Evolutionary conservation across 2,888 invertebrate species (phyloP), one percentile per base, ranked within the genome.

Genomic region (Diloba caeruleocephala): DNA sequence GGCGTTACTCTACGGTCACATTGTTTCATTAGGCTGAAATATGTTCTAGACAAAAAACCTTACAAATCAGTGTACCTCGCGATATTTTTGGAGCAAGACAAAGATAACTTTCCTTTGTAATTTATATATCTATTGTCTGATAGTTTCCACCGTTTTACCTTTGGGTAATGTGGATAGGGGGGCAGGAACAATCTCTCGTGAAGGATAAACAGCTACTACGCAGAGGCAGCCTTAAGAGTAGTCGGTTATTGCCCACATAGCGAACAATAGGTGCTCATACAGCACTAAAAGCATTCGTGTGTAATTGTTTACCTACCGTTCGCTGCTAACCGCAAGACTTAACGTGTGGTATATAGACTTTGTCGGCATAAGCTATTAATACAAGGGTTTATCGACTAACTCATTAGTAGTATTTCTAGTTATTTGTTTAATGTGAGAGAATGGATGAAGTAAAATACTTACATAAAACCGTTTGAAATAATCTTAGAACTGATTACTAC

Each of bases 231-330:
- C 74, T 75, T 75, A 74, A 49, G 60, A 71, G 55, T 60, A 66
- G 56, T 60, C 64, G 70, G 71, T 75, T 76, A 76, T 78, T 76
- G 75, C 73, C 63, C 72, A 76, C 75, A 63, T 66, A 72, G 61
- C 67, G 76, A 83, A 85, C 85, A 86, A 87, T 87, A 80, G 81
- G 71, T 78, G 78, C 78, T 81, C 78, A 80, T 79, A 78, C 70
- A 71, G 67, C 63, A 76, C 79, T 86, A 81, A 83, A 83, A 86
- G 79, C 81, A 75, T 81, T 81, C 76, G 78, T 78, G 74, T 84
- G 78, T 85, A 82, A 84, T 85, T 84, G 81, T 84, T 85, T 84
- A 78, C 76, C 69, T 73, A 78, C 72, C 68, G 74, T 76, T 79
- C 67, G 70, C 74, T 74, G 62, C 61, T 74, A 75, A 79, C 78